These are phyloP conservation scores for Idaea straminata DNA, from an alignment of 2,888 invertebrate species.

Conservation along the genomic window DNA sequence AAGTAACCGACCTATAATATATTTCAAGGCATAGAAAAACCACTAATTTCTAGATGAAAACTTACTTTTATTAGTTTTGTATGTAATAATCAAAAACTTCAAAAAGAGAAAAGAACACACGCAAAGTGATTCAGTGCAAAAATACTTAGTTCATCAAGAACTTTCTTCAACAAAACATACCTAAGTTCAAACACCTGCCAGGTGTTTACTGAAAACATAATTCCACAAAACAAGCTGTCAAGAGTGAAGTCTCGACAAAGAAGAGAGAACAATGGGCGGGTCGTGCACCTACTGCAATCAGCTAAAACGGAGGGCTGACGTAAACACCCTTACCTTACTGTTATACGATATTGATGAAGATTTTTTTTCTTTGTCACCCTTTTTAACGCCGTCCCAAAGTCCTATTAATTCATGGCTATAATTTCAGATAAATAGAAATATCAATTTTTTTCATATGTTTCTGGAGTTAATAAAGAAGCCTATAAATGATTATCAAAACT, in stretches of 20 bases:
- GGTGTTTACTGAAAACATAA: constrained; percentile 31
- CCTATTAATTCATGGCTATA: not conserved
- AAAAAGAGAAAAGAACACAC: constrained; percentile 10
- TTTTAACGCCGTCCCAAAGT: not conserved
- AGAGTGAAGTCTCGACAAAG: constrained; percentile 31
- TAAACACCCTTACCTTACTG: constrained; percentile 34
- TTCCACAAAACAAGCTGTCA: constrained; percentile 32
- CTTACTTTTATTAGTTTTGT: too few species aligned
- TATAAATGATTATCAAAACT: too few species aligned
- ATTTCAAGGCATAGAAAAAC: too few species aligned
- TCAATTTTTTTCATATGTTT: too few species aligned
- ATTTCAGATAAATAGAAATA: too few species aligned
- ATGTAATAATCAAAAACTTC: not conserved
- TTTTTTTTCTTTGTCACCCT: constrained; percentile 24
- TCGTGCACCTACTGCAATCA: constrained; percentile 50
- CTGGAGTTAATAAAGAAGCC: too few species aligned
- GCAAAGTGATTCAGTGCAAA: constrained; percentile 10
- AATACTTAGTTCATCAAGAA: constrained; percentile 11
- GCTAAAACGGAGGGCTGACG: constrained; percentile 49
- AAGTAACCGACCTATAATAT: too few species aligned
- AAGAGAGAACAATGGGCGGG: constrained; percentile 41
- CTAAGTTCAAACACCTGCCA: constrained; percentile 16
- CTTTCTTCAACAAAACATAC: constrained; percentile 4
- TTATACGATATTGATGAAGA: constrained; percentile 15
- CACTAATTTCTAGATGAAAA: too few species aligned